phyloP scores from a whole-genome alignment of 1,140 invertebrate species.

The Andrena cerasifolii region DNA sequence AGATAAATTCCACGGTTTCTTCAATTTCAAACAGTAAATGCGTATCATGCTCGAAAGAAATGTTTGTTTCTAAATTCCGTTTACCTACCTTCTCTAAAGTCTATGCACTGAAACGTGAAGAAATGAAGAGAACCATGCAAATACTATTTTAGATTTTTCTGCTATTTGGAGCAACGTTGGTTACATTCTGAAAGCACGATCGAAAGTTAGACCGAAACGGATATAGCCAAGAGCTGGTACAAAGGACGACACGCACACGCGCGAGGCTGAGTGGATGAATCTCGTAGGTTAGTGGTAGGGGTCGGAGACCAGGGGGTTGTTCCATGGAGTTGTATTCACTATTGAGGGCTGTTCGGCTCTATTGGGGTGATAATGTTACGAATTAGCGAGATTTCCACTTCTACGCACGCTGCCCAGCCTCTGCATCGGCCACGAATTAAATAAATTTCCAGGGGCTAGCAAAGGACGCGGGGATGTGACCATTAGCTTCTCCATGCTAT shows the following conservation, averaged over 20 bases:
- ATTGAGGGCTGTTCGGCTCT: conserved; percentile 74
- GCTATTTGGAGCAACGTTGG: no score
- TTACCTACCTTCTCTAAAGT: background rate
- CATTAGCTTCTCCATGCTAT: background rate
- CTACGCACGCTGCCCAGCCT: conserved; percentile 41
- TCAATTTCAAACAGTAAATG: background rate
- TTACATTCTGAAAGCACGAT: background rate
- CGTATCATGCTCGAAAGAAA: background rate
- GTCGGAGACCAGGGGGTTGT: conserved; percentile 63
- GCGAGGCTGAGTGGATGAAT: conserved; percentile 69
- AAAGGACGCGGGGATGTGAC: background rate
- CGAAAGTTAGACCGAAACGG: conserved; percentile 53
- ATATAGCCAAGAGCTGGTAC: conserved; percentile 50
- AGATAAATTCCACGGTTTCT: background rate
- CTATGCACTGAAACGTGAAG: background rate
- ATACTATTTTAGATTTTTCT: background rate
- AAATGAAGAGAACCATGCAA: background rate
- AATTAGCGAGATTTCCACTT: conserved; percentile 79
- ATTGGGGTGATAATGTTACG: conserved; percentile 79
- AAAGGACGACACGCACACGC: conserved; percentile 55
- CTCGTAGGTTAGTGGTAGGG: conserved; percentile 70
- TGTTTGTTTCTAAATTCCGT: background rate
- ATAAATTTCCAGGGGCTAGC: conserved; percentile 59
- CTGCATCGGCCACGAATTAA: conserved; percentile 61
- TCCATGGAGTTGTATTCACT: conserved; percentile 68